Percentiles rank a stretch among this genome's conserved stretches.
Conservation (phyloP, 2,113 vertebrate species). For the Lophochroa leadbeateri region DNA sequence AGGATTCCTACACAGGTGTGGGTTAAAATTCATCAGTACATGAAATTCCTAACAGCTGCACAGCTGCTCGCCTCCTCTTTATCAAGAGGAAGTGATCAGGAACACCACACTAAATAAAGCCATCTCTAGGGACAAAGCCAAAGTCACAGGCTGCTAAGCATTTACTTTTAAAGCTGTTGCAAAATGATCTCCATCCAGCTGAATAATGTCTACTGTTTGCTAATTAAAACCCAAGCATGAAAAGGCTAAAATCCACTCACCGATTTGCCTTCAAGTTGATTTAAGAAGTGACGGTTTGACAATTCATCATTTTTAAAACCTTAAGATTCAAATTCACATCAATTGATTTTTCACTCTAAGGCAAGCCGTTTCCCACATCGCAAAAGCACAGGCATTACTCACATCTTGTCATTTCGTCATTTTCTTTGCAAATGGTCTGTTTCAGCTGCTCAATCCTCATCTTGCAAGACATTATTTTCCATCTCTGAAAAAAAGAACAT, state of each 20-base stretch:
- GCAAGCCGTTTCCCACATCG: not conserved
- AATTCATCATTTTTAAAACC: not conserved
- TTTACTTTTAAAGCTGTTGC: slow-evolving; percentile 18
- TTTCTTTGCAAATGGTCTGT: slow-evolving; percentile 89
- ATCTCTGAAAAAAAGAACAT: slow-evolving; percentile 83
- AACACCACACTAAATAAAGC: not conserved
- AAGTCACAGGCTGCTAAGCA: slow-evolving; percentile 12
- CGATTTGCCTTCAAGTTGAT: not conserved
- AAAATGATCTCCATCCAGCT: slow-evolving; percentile 31
- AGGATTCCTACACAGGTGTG: not conserved
- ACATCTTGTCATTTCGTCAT: slow-evolving; percentile 89
- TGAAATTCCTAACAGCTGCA: not conserved
- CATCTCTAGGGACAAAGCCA: slow-evolving; percentile 10
- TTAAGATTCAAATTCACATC: not conserved
- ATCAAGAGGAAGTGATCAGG: slow-evolving; percentile 28
- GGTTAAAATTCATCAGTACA: slow-evolving; percentile 26
- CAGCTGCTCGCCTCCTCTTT: slow-evolving; percentile 31
- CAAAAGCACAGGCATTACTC: slow-evolving; percentile 62
- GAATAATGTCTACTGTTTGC: slow-evolving; percentile 17
- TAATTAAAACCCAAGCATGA: slow-evolving; percentile 39
- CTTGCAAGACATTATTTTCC: slow-evolving; percentile 98
- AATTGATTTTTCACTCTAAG: not conserved
- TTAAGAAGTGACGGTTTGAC: not conserved
- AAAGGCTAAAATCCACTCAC: not conserved
- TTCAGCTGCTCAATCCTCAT: slow-evolving; percentile 95